Evolutionary conservation across 2,797 vertebrate genomes (phyloP).

Genomic region (Malurus leucopterus): DNA sequence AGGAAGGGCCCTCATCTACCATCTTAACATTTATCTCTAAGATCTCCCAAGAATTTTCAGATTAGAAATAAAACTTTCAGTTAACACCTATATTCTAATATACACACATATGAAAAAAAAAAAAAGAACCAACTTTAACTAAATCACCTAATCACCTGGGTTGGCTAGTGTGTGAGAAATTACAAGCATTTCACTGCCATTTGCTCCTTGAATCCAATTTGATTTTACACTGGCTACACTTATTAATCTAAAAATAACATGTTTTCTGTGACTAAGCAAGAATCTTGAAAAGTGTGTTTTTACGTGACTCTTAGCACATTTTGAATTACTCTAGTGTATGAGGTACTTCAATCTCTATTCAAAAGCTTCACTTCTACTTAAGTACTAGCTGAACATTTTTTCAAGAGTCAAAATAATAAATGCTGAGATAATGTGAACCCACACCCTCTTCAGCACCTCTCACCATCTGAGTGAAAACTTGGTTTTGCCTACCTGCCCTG

Average conservation of each 20-base stretch:
- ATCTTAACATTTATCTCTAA: not conserved
- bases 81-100: not conserved
- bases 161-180: not conserved
- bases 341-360: not conserved
- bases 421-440: not conserved
- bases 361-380: not conserved
- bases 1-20: not conserved
- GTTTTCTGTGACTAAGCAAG: not conserved
- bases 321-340: not conserved
- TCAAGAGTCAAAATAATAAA: not conserved
- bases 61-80: not conserved
- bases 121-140: not conserved
- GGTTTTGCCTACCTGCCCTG: conserved; percentile 73
- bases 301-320: not conserved
- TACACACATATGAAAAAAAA: not conserved
- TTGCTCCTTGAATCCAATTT: not conserved
- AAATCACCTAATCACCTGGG: not conserved
- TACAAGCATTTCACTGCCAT: not conserved
- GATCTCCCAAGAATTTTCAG: not conserved
- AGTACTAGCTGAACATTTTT: not conserved
- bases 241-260: not conserved
- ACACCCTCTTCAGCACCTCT: not conserved
- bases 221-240: not conserved
- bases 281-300: not conserved
- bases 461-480: not conserved